phyloP scores from a whole-genome alignment of 2,888 invertebrate genomes.

The Girardia tigrina region DNA sequence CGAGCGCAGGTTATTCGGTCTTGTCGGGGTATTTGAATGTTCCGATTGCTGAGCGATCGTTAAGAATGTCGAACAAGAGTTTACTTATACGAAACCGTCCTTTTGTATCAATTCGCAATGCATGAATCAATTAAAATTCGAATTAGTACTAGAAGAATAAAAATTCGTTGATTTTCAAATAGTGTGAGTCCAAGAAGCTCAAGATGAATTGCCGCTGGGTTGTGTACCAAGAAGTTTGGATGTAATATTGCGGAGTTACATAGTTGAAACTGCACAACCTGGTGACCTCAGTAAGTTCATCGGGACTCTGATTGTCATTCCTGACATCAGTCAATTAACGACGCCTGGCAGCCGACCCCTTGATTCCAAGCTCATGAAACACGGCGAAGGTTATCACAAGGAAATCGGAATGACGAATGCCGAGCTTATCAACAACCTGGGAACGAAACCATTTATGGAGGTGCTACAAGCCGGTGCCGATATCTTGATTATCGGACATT shows the following conservation, averaged over 20 bases:
- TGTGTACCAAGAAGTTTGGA: conserved; percentile 90
- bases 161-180: conserved; percentile 95
- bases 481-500: too few relatives aligned
- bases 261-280: conserved; percentile 85
- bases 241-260: conserved; percentile 79
- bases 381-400: too few relatives aligned
- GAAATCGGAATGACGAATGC: too few relatives aligned
- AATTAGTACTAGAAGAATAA: conserved; percentile 79
- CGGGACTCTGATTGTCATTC: conserved; percentile 86
- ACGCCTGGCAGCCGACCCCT: conserved; percentile 67
- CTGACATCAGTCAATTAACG: conserved; percentile 75
- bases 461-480: too few relatives aligned
- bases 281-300: conserved; percentile 76
- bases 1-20: conserved; percentile 80
- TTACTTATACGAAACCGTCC: conserved; percentile 74
- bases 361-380: too few relatives aligned
- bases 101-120: conserved; percentile 93
- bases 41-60: conserved; percentile 71
- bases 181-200: conserved; percentile 88
- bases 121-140: conserved; percentile 73
- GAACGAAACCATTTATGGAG: too few relatives aligned
- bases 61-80: conserved; percentile 88
- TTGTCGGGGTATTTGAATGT: conserved; percentile 68
- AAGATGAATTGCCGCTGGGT: conserved; percentile 84
- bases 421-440: too few relatives aligned